Base-by-base conservation (phyloP, 2,113 vertebrate species). In the Macquaria ambigua region DNA sequence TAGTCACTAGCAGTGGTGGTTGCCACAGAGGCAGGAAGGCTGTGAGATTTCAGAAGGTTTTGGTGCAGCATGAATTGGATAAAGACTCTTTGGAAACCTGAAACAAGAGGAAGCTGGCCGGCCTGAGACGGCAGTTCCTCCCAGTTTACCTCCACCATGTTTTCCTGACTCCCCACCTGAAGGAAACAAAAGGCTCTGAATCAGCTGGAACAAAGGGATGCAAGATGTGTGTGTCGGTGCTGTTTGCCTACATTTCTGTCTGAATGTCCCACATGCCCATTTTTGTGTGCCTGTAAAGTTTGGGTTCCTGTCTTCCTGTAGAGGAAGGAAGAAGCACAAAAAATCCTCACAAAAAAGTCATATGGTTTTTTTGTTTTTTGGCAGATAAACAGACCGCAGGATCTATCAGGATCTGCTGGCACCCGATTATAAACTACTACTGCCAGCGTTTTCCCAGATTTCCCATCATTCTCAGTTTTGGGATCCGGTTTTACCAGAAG, bases 281-380 rank as follows among this genome's bases (percentile, higher is more conserved):
- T 48, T 81, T 69, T 34, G 28, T 64, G 23, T 79, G 62, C 59
- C 48, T 8, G 12, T 43, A 37, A 79, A 70, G 58, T 88, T 87
- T 92, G 43, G 53, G 89, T 89, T 90, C 84, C 82, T 70, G 86
- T 80, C 82, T 79, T 83, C 75, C 18, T 87, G 74, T 79, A 79
- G 71, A 89, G 93, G 93, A 94, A 95, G 93, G 92, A 94, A 94
- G 77, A 87, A 67, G 52, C 68, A 80, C 73, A 84, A 79, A 84
- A 79, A 75, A 31, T 59, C 12, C 12, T 0, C 28, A 86, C 28
- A 84, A 79, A 91, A 85, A 75, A 31, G 63, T 11, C 34, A 14
- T 12, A 4, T 8, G 48, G 68, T 39, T 23, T 80, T 61, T 52
- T 41, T 82, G 53, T 77, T 12, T 72, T 81, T 77, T 50, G 10